These are phyloP conservation scores for Apamea sordens DNA, from an alignment of 2,888 invertebrate species.

Conservation along the genomic window DNA sequence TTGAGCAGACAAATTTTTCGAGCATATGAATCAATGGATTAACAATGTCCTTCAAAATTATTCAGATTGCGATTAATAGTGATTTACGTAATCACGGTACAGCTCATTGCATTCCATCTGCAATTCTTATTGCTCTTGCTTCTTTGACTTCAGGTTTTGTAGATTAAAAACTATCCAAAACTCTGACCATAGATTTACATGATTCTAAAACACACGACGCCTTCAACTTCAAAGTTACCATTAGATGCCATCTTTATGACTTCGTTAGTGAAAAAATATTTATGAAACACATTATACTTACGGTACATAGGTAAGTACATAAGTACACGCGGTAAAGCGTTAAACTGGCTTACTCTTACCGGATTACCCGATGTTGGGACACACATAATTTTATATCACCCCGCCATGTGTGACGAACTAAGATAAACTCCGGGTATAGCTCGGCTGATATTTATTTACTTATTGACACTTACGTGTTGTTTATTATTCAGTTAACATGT, in stretches of 20 bases:
- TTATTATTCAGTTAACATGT: constrained; percentile 43
- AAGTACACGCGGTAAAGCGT: constrained; percentile 12
- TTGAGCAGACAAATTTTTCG: too few species aligned
- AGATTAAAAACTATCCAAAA: neutral
- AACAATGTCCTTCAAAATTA: too few species aligned
- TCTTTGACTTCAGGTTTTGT: neutral
- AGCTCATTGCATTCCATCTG: neutral
- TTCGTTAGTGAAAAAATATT: constrained; percentile 28
- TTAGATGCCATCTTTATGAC: constrained; percentile 4
- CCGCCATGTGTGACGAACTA: constrained; percentile 26
- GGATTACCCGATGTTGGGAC: constrained; percentile 44
- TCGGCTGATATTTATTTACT: constrained; percentile 46
- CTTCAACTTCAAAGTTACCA: neutral
- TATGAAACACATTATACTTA: constrained; percentile 1
- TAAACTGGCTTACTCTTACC: constrained; percentile 41
- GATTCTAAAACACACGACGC: neutral
- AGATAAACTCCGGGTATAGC: constrained; percentile 24
- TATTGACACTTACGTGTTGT: constrained; percentile 39
- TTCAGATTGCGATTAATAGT: too few species aligned
- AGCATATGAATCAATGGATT: too few species aligned
- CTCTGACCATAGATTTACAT: neutral
- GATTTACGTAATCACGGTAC: too few species aligned
- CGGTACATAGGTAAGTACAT: neutral
- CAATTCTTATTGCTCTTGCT: neutral
- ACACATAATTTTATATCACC: constrained; percentile 58